Percentiles rank a stretch among this genome's conserved stretches.
phyloP scores from a whole-genome alignment of 2,113 vertebrate species.

The Procavia capensis region DNA sequence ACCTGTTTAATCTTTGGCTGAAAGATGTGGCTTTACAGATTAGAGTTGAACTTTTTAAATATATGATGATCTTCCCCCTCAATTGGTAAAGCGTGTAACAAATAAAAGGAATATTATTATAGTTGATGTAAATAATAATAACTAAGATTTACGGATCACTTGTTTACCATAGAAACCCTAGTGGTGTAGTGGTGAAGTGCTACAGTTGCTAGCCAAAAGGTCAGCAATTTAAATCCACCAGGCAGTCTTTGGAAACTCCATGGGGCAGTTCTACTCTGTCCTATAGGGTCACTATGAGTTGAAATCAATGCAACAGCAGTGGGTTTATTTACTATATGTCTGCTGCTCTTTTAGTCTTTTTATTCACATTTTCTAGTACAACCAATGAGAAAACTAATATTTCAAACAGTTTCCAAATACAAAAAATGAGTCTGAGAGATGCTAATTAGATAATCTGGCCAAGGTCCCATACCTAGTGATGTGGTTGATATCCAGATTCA shows the following conservation, averaged over 20 bases:
- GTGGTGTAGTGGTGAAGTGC: too few species aligned
- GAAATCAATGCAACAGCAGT: too few species aligned
- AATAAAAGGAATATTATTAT: slow-evolving; percentile 1
- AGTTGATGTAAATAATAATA: not conserved
- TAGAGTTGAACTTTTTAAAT: too few species aligned
- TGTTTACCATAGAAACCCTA: not conserved
- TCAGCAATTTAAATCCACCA: too few species aligned
- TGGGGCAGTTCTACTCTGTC: too few species aligned
- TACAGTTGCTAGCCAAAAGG: too few species aligned
- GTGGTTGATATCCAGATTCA: not conserved
- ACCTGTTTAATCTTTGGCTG: too few species aligned
- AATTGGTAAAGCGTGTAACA: not conserved
- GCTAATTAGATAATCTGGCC: not conserved
- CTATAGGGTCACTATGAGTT: too few species aligned
- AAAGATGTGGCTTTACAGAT: too few species aligned
- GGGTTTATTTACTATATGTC: not conserved
- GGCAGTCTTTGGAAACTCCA: too few species aligned
- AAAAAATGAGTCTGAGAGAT: not conserved
- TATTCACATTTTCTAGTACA: not conserved
- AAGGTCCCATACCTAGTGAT: not conserved
- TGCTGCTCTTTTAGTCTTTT: not conserved
- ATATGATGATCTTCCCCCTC: not conserved
- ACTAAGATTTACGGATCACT: not conserved
- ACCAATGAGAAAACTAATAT: not conserved
- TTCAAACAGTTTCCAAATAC: slow-evolving; percentile 3